phyloP scores from a whole-genome alignment of 2,113 vertebrate species.

The Cariama cristata region DNA sequence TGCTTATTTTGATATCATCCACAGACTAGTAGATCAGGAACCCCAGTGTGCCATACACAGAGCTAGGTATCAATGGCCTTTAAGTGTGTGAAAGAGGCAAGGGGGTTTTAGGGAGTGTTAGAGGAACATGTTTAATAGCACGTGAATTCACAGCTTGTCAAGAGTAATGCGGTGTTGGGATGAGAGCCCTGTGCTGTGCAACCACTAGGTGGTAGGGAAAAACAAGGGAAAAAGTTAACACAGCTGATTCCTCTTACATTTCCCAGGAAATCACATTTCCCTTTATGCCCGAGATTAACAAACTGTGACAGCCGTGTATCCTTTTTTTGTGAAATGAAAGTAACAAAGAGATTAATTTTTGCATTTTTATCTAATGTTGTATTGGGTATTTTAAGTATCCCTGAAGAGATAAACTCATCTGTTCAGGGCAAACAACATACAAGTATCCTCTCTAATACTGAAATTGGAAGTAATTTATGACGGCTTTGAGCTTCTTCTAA shows the following conservation, averaged over 20 bases:
- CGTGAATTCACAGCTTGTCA: too few relatives aligned
- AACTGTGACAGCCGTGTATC: background rate
- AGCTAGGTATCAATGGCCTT: background rate
- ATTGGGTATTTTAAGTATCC: background rate
- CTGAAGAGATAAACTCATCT: background rate
- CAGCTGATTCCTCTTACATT: accelerated
- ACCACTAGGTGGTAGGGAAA: conserved; percentile 33
- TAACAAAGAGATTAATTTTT: background rate
- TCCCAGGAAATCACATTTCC: accelerated
- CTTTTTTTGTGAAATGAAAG: background rate
- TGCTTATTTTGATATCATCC: background rate
- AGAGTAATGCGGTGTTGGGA: accelerated
- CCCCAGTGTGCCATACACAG: background rate
- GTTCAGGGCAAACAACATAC: background rate
- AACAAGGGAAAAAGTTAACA: background rate
- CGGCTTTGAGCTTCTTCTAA: background rate
- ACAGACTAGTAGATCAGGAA: background rate
- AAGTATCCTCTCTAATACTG: background rate
- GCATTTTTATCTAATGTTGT: background rate
- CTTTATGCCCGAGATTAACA: background rate
- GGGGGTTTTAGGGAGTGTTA: background rate
- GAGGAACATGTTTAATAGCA: accelerated
- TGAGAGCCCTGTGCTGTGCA: background rate
- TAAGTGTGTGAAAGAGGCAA: too few relatives aligned
- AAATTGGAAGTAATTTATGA: background rate